Conservation (phyloP, 2,113 vertebrate species). For the Pteruthius melanotis region DNA sequence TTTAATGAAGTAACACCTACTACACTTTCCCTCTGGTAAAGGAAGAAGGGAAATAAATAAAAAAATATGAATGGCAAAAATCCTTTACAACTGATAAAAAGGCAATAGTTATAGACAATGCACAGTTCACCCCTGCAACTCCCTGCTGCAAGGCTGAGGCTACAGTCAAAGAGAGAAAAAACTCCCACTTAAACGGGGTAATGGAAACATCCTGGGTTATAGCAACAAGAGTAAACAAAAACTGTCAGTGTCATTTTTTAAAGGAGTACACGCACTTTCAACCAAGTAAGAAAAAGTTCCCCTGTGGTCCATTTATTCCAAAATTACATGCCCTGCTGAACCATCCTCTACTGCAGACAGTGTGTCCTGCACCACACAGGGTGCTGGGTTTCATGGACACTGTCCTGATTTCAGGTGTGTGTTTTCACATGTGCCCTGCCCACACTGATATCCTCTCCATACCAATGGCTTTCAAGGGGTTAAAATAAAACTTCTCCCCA, state of each 20-base stretch:
- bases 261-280: background rate
- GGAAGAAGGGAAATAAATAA: background rate
- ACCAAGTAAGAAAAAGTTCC: background rate
- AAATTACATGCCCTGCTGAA: background rate
- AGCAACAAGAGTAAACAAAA: background rate
- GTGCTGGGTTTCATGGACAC: background rate
- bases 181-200: background rate
- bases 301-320: background rate
- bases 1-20: background rate
- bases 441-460: background rate
- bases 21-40: background rate
- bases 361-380: background rate
- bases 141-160: background rate
- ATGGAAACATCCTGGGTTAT: background rate
- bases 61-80: background rate
- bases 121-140: background rate
- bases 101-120: background rate
- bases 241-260: background rate
- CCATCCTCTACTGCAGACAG: background rate
- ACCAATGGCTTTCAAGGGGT: constrained; percentile 70
- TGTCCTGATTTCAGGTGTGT: background rate
- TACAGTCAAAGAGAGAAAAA: background rate
- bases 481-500: constrained; percentile 73
- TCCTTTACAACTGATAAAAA: background rate
- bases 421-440: background rate